Percentiles rank a stretch among this genome's conserved stretches.
Conservation (phyloP, 2,888 invertebrate species). For the Euplagia quadripunctaria region DNA sequence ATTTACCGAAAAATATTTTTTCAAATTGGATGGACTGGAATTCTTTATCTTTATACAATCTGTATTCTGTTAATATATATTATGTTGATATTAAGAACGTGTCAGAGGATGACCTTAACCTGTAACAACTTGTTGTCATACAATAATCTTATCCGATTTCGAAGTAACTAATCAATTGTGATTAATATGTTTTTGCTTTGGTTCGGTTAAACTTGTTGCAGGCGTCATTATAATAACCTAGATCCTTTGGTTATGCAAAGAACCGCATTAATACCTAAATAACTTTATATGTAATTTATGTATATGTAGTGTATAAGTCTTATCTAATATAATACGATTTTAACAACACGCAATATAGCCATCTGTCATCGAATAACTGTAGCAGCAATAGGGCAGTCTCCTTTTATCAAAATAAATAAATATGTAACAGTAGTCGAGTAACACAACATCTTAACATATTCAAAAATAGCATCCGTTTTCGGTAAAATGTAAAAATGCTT, state of each 20-base stretch:
- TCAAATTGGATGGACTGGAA: not conserved
- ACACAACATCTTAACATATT: not conserved
- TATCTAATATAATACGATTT: not conserved
- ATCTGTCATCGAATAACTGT: not conserved
- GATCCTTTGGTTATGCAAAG: not conserved
- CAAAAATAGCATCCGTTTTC: not conserved
- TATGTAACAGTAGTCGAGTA: not conserved
- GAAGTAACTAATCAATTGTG: conserved; percentile 17
- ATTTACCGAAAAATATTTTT: not conserved
- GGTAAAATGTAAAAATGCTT: not conserved
- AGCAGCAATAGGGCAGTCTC: not conserved
- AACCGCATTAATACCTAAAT: not conserved
- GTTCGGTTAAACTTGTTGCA: not conserved
- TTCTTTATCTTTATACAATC: not conserved
- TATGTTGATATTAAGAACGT: not conserved
- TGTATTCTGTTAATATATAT: not conserved
- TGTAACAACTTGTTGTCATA: conserved; percentile 32
- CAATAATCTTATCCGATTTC: conserved; percentile 25
- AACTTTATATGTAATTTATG: not conserved
- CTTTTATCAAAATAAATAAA: not conserved
- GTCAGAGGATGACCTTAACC: not conserved
- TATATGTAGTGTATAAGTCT: not conserved
- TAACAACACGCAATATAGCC: not conserved
- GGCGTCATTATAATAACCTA: not conserved
- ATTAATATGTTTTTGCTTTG: conserved; percentile 21